These are phyloP conservation scores for Dryocosmus kuriphilus DNA, from an alignment of 2,888 invertebrate genomes.

Conservation along the genomic window DNA sequence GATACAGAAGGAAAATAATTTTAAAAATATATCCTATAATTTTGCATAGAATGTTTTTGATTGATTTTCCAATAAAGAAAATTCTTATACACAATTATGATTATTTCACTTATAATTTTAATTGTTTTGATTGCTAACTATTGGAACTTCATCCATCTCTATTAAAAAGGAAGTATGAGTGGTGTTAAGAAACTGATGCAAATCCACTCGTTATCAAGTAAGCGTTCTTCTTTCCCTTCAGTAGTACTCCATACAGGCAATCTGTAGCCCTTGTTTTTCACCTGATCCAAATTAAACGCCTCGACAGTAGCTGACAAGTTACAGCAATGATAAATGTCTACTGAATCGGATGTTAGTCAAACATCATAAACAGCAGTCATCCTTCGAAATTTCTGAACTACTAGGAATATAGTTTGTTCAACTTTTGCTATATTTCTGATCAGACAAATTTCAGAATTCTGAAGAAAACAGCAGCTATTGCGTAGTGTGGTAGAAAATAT, in stretches of 20 bases:
- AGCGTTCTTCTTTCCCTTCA: conserved; percentile 19
- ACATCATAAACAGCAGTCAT: too few species aligned
- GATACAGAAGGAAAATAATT: background rate
- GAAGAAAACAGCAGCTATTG: background rate
- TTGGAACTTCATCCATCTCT: background rate
- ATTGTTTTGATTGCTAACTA: background rate
- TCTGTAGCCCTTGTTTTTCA: conserved; percentile 4
- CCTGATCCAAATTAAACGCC: too few species aligned
- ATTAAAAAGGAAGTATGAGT: background rate
- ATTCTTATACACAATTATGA: too few species aligned
- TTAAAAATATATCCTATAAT: too few species aligned
- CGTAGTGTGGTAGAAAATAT: background rate
- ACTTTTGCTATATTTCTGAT: conserved; percentile 13
- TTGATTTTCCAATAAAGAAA: background rate
- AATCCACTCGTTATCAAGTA: background rate
- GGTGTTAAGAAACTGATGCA: conserved; percentile 8
- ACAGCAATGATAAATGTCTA: too few species aligned
- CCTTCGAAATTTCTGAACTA: too few species aligned
- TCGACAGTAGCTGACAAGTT: too few species aligned
- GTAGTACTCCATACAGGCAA: conserved; percentile 11
- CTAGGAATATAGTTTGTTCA: too few species aligned
- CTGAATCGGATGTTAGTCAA: too few species aligned
- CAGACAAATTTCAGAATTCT: background rate
- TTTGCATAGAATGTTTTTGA: too few species aligned
- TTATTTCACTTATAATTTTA: background rate